Base-by-base conservation (phyloP, 2,113 vertebrate species). In the Eonycteris spelaea region DNA sequence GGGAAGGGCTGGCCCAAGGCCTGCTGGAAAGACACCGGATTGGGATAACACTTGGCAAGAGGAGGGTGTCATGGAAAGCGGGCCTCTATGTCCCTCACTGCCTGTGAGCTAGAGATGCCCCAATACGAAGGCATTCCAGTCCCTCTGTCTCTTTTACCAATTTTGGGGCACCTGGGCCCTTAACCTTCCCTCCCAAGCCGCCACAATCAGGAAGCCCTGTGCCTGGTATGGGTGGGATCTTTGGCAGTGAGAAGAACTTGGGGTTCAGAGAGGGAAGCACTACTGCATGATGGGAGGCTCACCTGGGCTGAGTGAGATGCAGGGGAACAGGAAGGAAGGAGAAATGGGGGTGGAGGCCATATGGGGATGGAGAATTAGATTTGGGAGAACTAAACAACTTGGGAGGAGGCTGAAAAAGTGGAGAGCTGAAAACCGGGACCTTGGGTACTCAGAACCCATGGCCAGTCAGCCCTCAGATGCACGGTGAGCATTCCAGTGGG, bases 1-100 rank as follows among this genome's bases (percentile, higher is more conserved):
- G 68, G 96, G 95, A 94, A 55, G 88, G 71, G 77, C 51, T 77
- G 68, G 40, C 28, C 55, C 61, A 74, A 91, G 87, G 67, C 77
- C 55, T 87, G 78, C 67, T 91, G 61, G 74, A 88, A 65, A 80
- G 80, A 70, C 85, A 71, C n/a, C 3, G 70, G 84, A 57, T n/a
- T n/a, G 74, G 35, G 84, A 59, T 33, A 74, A 43, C 22, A 28
- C 57, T 88, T 90, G 67, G 83, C 48, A 67, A 68, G 61, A 80
- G 14, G 22, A 35, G 30, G 16, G 15, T 14, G 19, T 75, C 13
- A 1, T 38, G 43, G 88, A 71, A 53, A 77, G 63, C 30, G 28
- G 86, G 16, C 40, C 89, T 90, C 30, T 24, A 22, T n/a, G 12
- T 38, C 35, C 68, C 53, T 96, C 73, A 48, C 40, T 89, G 30